A percentile compares a stretch with the other conserved stretches of the same genome.
These are phyloP conservation scores for Chionomys nivalis DNA, from an alignment of 2,113 vertebrate species.

Conservation along the genomic window DNA sequence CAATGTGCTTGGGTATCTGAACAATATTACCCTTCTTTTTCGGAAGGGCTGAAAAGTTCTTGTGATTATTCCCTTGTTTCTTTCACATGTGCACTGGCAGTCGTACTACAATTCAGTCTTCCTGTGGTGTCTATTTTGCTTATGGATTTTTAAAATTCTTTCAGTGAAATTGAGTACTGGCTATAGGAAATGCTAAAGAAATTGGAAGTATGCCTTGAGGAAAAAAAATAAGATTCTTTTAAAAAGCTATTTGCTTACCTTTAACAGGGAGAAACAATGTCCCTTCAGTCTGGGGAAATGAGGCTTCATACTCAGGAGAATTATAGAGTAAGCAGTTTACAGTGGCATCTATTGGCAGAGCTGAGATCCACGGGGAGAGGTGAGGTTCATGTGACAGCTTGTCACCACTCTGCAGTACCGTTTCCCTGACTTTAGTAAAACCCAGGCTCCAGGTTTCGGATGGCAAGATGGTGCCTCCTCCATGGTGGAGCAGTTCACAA, in stretches of 20 bases:
- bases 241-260: slow-evolving; percentile 78
- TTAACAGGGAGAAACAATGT: slow-evolving; percentile 83
- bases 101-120: background rate
- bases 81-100: background rate
- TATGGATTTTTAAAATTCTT: background rate
- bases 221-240: slow-evolving; percentile 5
- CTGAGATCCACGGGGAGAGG: slow-evolving; percentile 68
- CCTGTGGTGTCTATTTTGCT: background rate
- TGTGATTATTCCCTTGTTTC: background rate
- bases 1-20: background rate
- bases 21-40: slow-evolving; percentile 26
- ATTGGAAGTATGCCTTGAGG: background rate
- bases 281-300: slow-evolving; percentile 88
- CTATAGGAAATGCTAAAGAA: slow-evolving; percentile 2
- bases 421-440: background rate
- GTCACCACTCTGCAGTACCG: background rate
- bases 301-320: slow-evolving; percentile 82
- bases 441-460: slow-evolving; percentile 83
- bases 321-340: slow-evolving; percentile 88
- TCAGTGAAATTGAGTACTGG: background rate
- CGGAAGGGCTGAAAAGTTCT: background rate
- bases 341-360: slow-evolving; percentile 86
- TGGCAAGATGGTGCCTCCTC: slow-evolving; percentile 90
- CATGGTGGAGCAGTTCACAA: slow-evolving; percentile 84
- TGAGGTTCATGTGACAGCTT: background rate